phyloP scores from a whole-genome alignment of 2,113 vertebrate genomes.

The Platysternon megacephalum region DNA sequence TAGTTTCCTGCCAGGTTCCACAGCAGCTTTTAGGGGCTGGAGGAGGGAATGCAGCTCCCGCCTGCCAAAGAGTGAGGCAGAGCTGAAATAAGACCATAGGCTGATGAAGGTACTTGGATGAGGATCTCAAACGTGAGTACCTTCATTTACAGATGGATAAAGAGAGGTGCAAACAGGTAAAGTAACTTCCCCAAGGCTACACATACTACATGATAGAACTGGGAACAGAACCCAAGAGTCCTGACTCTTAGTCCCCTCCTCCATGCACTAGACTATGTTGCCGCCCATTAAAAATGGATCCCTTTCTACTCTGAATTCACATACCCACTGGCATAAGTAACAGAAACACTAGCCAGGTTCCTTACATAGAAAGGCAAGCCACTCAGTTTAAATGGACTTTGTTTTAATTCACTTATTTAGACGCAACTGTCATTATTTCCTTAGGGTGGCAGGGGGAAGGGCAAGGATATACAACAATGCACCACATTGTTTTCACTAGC shows the following conservation, averaged over 20 bases:
- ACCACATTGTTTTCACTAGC: constrained; percentile 75
- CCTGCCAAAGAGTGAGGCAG: not conserved
- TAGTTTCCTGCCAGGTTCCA: not conserved
- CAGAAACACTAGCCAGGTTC: constrained; percentile 59
- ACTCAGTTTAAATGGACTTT: constrained; percentile 72
- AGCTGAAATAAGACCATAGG: not conserved
- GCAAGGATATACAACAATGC: constrained; percentile 60
- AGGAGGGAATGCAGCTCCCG: not conserved
- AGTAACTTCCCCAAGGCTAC: not conserved
- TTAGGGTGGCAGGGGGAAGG: constrained; percentile 17
- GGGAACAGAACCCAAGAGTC: not conserved
- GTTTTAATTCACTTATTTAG: constrained; percentile 77
- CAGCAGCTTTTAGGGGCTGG: not conserved
- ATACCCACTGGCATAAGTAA: constrained; percentile 64
- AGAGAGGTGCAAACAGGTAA: accelerated
- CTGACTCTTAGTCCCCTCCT: not conserved
- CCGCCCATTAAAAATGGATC: constrained; percentile 34
- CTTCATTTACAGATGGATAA: not conserved
- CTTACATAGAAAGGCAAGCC: constrained; percentile 74
- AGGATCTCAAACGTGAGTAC: not conserved
- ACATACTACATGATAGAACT: not conserved
- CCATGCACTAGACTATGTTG: accelerated
- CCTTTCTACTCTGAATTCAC: constrained; percentile 69
- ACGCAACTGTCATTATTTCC: constrained; percentile 72
- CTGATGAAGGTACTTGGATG: not conserved